Evolutionary conservation across 2,113 vertebrate genomes (phyloP).

Genomic region (Paracanthobrama guichenoti): DNA sequence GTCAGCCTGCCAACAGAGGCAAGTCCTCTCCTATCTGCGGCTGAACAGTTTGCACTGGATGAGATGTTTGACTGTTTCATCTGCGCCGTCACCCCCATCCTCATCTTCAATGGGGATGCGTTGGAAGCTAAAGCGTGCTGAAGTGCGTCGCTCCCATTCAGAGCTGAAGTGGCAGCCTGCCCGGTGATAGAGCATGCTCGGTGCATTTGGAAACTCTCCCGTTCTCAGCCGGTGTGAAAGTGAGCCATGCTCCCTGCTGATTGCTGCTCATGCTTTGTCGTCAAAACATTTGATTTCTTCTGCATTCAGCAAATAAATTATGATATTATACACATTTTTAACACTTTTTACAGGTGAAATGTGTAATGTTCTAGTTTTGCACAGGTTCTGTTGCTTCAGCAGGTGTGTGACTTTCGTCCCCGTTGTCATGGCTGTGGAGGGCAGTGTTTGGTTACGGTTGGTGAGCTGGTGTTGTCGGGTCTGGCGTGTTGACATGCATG

Average conservation of each 20-base stretch:
- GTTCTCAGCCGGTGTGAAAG: constrained; percentile 32
- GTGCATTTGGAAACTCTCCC: constrained; percentile 35
- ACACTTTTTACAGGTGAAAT: not conserved
- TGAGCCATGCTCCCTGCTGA: constrained; percentile 27
- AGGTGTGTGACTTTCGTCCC: not conserved
- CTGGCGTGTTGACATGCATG: constrained; percentile 33
- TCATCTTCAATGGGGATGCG: constrained; percentile 49
- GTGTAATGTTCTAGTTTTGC: not conserved
- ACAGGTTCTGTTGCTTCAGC: not conserved
- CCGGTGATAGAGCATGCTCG: constrained; percentile 32
- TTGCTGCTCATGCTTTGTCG: not conserved
- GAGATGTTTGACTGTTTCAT: constrained; percentile 54
- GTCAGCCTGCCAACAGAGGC: constrained; percentile 52
- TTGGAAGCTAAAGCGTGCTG: constrained; percentile 47
- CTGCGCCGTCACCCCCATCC: constrained; percentile 47
- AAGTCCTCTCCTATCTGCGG: constrained; percentile 45
- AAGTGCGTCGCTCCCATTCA: constrained; percentile 44
- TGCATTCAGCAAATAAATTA: not conserved
- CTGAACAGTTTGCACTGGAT: constrained; percentile 29
- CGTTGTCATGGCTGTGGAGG: constrained; percentile 12
- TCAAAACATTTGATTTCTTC: constrained; percentile 11
- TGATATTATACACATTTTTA: not conserved
- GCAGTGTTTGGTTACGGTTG: constrained; percentile 25
- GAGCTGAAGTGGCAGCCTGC: constrained; percentile 47
- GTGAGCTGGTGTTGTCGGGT: constrained; percentile 24